Percentiles rank a stretch among this genome's conserved stretches.
These are phyloP conservation scores for Zoroaster sp. DNA, from an alignment of 53 echinoderm and acorn worm species.

Conservation along the genomic window DNA sequence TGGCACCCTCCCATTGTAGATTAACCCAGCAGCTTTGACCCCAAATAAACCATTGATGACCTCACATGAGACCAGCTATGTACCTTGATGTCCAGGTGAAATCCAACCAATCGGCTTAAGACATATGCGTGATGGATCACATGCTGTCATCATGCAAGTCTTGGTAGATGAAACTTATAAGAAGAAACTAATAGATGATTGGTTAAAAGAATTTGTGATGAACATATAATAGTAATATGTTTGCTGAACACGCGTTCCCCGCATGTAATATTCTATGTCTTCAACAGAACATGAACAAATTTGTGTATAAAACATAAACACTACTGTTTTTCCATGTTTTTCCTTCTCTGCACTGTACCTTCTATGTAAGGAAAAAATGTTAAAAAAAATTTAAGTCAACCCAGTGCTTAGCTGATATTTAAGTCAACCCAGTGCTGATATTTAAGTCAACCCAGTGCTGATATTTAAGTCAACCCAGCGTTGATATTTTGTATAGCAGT, in stretches of 20 bases:
- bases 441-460: too few relatives aligned
- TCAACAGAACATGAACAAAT: too few relatives aligned
- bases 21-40: conserved; percentile 31
- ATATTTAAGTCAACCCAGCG: too few relatives aligned
- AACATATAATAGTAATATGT: neutral
- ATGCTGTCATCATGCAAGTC: neutral
- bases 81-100: neutral
- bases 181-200: neutral
- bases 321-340: too few relatives aligned
- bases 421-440: too few relatives aligned
- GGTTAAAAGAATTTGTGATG: neutral
- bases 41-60: conserved; percentile 9
- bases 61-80: neutral
- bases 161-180: too few relatives aligned
- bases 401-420: too few relatives aligned
- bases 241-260: neutral
- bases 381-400: too few relatives aligned
- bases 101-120: neutral
- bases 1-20: neutral
- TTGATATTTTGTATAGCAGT: too few relatives aligned
- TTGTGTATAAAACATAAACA: too few relatives aligned
- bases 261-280: neutral
- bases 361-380: too few relatives aligned
- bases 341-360: too few relatives aligned
- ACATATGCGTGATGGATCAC: neutral